These are phyloP conservation scores for Chondrilla cf. caribensis DNA, from an alignment of 37 sponge, comb jelly and placozoan genomes.

Conservation along the genomic window DNA sequence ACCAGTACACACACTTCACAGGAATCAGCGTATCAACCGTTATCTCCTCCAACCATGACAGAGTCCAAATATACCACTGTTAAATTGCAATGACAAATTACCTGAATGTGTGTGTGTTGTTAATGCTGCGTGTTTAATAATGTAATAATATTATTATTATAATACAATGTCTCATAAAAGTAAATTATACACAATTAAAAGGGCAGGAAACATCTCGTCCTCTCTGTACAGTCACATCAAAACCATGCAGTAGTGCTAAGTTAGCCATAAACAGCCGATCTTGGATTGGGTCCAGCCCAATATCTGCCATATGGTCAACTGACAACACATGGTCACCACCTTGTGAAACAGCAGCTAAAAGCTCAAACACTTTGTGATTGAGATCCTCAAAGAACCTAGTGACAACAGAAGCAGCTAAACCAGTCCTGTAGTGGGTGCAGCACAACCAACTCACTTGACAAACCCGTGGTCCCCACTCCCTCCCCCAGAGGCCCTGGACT, in stretches of 20 bases:
- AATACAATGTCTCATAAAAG: too few relatives aligned
- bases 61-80: neutral
- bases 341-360: slow-evolving; percentile 43
- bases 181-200: neutral
- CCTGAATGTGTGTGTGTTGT: slow-evolving; percentile 17
- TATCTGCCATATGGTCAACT: slow-evolving; percentile 46
- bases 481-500: neutral
- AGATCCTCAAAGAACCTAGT: slow-evolving; percentile 73
- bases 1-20: too few relatives aligned
- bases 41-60: neutral
- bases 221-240: slow-evolving; percentile 69
- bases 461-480: neutral
- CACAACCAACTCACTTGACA: neutral
- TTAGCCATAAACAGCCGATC: slow-evolving; percentile 72
- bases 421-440: neutral
- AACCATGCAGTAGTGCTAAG: slow-evolving; percentile 38
- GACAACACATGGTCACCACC: slow-evolving; percentile 65
- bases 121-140: neutral
- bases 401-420: neutral
- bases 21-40: neutral
- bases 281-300: slow-evolving; percentile 69
- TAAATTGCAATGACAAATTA: neutral
- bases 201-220: slow-evolving; percentile 26
- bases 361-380: slow-evolving; percentile 65
- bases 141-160: neutral